These are phyloP conservation scores for Tachina fera DNA, from an alignment of 2,888 invertebrate genomes.

Conservation along the genomic window DNA sequence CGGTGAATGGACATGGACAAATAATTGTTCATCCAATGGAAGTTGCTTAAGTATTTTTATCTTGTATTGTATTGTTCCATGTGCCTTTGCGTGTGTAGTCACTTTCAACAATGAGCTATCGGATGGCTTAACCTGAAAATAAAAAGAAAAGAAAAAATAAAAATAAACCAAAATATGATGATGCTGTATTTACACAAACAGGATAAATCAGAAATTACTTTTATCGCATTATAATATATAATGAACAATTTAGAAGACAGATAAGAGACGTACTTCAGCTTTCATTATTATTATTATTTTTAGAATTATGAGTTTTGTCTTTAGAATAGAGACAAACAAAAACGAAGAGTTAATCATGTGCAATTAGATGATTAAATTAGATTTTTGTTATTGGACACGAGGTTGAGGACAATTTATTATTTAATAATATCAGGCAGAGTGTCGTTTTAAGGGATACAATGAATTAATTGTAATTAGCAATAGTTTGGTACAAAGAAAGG, in stretches of 20 bases:
- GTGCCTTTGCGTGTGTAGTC: conserved; percentile 78
- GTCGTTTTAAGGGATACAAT: too few species aligned
- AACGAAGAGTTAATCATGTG: conserved; percentile 1
- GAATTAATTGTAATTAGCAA: not conserved
- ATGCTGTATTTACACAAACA: conserved; percentile 21
- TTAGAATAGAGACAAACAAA: not conserved
- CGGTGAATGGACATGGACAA: conserved; percentile 80
- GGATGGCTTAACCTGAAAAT: conserved; percentile 81
- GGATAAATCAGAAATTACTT: conserved; percentile 43
- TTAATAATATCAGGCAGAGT: not conserved
- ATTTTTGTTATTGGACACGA: not conserved
- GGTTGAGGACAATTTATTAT: not conserved
- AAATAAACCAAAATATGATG: conserved; percentile 20
- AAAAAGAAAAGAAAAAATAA: not conserved
- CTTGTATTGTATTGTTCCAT: conserved; percentile 80
- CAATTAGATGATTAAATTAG: conserved; percentile 23
- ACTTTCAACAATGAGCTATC: conserved; percentile 79
- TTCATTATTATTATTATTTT: conserved; percentile 8
- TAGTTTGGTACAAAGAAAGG: not conserved
- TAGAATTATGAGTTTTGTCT: not conserved
- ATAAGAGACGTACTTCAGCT: conserved; percentile 37
- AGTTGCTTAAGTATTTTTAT: conserved; percentile 78
- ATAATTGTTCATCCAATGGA: conserved; percentile 79
- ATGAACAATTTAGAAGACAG: conserved; percentile 30
- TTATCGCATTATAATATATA: conserved; percentile 41